These are phyloP conservation scores for Arctopsyche grandis DNA, from an alignment of 1,140 invertebrate genomes.

Conservation along the genomic window DNA sequence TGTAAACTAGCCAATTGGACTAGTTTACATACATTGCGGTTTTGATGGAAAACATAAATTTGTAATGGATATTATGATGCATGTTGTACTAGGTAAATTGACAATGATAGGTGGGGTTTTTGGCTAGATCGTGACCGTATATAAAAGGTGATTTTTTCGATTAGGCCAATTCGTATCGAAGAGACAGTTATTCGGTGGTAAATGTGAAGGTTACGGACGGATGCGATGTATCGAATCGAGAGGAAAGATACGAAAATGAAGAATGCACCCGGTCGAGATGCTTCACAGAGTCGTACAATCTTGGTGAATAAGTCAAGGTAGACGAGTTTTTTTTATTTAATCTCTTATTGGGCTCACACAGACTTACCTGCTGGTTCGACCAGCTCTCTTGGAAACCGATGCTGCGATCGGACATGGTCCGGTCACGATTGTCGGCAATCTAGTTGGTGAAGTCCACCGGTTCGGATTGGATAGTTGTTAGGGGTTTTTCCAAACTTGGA, in stretches of 20 bases:
- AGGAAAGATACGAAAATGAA: not conserved
- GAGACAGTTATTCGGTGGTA: not conserved
- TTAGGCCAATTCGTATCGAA: not conserved
- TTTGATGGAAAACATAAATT: too few relatives aligned
- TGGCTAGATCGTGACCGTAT: too few relatives aligned
- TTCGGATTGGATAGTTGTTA: too few relatives aligned
- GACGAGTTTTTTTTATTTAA: constrained; percentile 20
- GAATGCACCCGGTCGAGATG: constrained; percentile 11
- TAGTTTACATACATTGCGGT: too few relatives aligned
- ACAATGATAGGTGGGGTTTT: too few relatives aligned
- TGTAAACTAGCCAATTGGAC: too few relatives aligned
- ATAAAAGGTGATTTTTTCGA: not conserved
- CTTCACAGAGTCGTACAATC: not conserved
- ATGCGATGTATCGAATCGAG: not conserved
- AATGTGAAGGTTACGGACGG: constrained; percentile 23
- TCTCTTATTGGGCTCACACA: not conserved
- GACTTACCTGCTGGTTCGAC: constrained; percentile 8
- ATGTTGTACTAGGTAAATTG: too few relatives aligned
- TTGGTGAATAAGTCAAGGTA: constrained; percentile 30
- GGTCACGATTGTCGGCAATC: not conserved
- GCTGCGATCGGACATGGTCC: not conserved
- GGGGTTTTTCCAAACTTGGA: too few relatives aligned
- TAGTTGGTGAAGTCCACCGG: too few relatives aligned
- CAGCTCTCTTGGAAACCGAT: not conserved
- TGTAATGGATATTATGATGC: too few relatives aligned